A percentile compares a stretch with the other conserved stretches of the same genome.
These are phyloP conservation scores for Macropodus opercularis DNA, from an alignment of 2,797 vertebrate genomes.

Conservation along the genomic window DNA sequence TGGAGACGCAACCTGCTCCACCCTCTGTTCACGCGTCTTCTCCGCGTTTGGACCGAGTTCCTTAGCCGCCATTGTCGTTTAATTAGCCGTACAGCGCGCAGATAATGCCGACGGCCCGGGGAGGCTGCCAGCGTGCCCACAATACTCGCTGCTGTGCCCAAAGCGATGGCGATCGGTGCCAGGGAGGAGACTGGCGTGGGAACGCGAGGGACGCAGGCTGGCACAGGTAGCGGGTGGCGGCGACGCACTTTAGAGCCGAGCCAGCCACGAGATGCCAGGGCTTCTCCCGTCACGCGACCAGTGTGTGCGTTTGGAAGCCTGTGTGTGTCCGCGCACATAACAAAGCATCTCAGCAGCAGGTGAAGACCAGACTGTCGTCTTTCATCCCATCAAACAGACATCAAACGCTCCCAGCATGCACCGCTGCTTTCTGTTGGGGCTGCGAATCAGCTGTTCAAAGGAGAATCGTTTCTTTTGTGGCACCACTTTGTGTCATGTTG, in stretches of 20 bases:
- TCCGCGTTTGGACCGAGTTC: slow-evolving; percentile 6
- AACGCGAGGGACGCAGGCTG: slow-evolving; percentile 54
- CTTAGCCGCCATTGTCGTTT: slow-evolving; percentile 59
- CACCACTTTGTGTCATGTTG: background rate
- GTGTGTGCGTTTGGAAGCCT: slow-evolving; percentile 32
- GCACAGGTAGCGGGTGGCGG: slow-evolving; percentile 58
- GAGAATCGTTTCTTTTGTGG: background rate
- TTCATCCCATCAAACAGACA: slow-evolving; percentile 39
- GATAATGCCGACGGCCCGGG: slow-evolving; percentile 41
- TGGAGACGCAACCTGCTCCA: slow-evolving; percentile 36
- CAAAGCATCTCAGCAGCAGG: slow-evolving; percentile 42
- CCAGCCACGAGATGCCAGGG: slow-evolving; percentile 60
- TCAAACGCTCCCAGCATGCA: slow-evolving; percentile 47
- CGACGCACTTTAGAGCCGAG: slow-evolving; percentile 64
- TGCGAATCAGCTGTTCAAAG: slow-evolving; percentile 18
- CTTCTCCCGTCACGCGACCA: slow-evolving; percentile 39
- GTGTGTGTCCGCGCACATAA: slow-evolving; percentile 50
- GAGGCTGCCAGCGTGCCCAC: slow-evolving; percentile 58
- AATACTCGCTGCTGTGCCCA: slow-evolving; percentile 40
- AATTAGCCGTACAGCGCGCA: slow-evolving; percentile 58
- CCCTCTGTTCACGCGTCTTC: slow-evolving; percentile 42
- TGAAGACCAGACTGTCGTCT: slow-evolving; percentile 49
- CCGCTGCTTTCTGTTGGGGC: slow-evolving; percentile 15
- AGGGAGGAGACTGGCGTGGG: slow-evolving; percentile 53
- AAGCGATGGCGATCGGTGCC: slow-evolving; percentile 46